phyloP scores from a whole-genome alignment of 64 coral and sea anemone species.

The Montipora cactus region DNA sequence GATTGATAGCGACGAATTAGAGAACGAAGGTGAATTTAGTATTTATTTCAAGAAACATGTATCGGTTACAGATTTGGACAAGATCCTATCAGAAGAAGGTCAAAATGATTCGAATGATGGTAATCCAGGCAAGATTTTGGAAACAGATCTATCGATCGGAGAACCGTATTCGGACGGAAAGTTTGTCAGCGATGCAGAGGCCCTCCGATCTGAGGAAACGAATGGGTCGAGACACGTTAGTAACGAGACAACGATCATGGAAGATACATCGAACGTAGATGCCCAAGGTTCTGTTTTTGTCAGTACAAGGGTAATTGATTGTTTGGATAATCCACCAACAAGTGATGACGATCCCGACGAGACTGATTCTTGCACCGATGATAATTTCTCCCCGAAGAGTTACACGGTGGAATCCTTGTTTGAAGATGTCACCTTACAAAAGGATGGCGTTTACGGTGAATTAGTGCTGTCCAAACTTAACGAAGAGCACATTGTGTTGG shows the following conservation, averaged over 20 bases:
- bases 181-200: neutral
- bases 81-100: conserved; percentile 60
- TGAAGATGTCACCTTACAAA: conserved; percentile 32
- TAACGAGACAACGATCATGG: neutral
- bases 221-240: neutral
- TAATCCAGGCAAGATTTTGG: neutral
- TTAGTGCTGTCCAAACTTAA: conserved; percentile 35
- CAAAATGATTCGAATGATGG: neutral
- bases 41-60: conserved; percentile 86
- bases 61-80: conserved; percentile 89
- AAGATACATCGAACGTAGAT: conserved; percentile 11
- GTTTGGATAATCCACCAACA: conserved; percentile 23
- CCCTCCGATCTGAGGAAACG: neutral
- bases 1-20: conserved; percentile 62
- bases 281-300: conserved; percentile 18
- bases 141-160: neutral
- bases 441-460: conserved; percentile 52
- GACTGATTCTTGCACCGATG: neutral
- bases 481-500: neutral
- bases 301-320: conserved; percentile 12
- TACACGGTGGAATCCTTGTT: conserved; percentile 34
- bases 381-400: neutral
- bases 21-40: conserved; percentile 78
- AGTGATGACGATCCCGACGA: neutral
- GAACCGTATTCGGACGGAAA: neutral